phyloP scores from a whole-genome alignment of 2,797 vertebrate genomes.

The Eulemur coronatus region DNA sequence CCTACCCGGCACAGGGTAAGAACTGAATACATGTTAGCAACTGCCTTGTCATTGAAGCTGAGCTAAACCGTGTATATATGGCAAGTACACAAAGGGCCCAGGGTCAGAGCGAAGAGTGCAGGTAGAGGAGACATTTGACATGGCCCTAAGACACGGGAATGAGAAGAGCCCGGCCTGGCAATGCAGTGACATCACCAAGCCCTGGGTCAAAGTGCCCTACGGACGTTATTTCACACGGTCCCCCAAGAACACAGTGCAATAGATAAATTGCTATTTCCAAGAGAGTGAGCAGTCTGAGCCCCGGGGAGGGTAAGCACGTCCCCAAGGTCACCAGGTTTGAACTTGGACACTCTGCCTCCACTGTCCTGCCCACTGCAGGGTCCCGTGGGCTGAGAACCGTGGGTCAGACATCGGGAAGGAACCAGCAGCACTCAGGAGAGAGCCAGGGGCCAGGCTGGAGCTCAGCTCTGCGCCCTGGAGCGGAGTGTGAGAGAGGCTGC shows the following conservation, averaged over 20 bases:
- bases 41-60: background rate
- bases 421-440: background rate
- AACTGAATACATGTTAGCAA: background rate
- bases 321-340: background rate
- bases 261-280: rapidly evolving
- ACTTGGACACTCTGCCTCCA: background rate
- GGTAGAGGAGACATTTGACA: background rate
- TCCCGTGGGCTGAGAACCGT: background rate
- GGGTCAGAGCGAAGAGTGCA: background rate
- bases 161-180: background rate
- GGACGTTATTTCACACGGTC: background rate
- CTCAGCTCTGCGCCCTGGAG: background rate
- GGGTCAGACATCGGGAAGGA: background rate
- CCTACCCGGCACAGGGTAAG: background rate
- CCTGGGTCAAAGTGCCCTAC: background rate
- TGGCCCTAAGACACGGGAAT: background rate
- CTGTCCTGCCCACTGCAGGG: no score
- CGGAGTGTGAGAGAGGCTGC: background rate
- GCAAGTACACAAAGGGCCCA: background rate
- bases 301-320: no score
- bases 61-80: background rate
- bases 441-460: background rate
- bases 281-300: background rate
- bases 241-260: background rate
- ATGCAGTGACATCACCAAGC: background rate